Evolutionary conservation across 2,797 vertebrate genomes (phyloP), one percentile per base, ranked within the genome.

Genomic region (Brachyrhaphis roseni): DNA sequence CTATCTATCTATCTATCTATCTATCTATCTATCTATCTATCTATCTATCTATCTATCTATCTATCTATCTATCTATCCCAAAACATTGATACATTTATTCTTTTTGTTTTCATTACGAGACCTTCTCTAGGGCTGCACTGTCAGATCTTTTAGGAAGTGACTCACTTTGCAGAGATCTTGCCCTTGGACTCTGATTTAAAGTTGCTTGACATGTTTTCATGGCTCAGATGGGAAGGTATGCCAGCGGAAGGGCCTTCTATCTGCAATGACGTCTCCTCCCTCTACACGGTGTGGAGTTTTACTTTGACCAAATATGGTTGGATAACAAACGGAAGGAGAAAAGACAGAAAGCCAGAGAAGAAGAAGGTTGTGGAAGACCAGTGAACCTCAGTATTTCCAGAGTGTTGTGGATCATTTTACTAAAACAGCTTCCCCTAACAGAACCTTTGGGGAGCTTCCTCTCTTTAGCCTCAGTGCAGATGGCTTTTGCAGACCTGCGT

Each of bases 91-190:
- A n/a, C 31, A 43, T 64, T 72, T 45, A 80, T 84, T 82, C 80
- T 59, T 75, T 34, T 78, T 73, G 41, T 73, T 34, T 62, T 8
- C 16, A 46, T 39, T 70, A 64, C 82, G 82, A 87, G 82, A 87
- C 75, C 72, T 76, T 85, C 84, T 73, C 78, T 41, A 51, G 68
- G 86, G 89, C 46, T 79, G 78, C 86, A 87, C 87, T 85, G 78
- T 90, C 86, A 86, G 74, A 76, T 70, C 87, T 93, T 90, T 90
- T 91, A 90, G 91, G 89, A 94, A 92, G 78, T 92, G 90, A 93
- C 78, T 92, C 88, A 86, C 51, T 78, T 39, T 77, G 43, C 74
- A 74, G 79, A 75, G 76, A 74, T 68, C 72, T 78, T 79, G 55
- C 82, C 85, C 89, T 78, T 85, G 87, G 81, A 89, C 86, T 89